Base-by-base conservation (phyloP, 2,888 invertebrate genomes). In the Mythimna lalbum region DNA sequence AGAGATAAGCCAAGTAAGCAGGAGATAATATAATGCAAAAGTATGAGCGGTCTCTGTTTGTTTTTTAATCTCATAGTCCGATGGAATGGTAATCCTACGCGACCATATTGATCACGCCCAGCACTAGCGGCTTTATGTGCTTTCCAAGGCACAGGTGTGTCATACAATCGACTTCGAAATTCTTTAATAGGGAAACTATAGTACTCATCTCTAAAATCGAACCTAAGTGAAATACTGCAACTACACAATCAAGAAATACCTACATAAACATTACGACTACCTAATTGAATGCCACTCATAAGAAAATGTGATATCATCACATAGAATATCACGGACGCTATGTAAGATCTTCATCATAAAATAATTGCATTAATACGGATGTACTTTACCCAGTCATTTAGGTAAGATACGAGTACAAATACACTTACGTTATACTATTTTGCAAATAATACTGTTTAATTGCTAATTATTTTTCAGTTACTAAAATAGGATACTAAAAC, bases 241-340 rank as follows among this genome's bases (percentile, higher is more conserved):
- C 21, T 14, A 21, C 23, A 56, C 14, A 52, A 33, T 17, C n/a
- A 19, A 53, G 12, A 27, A 57, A 52, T 65, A 65, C 9, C 12
- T 49, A 36, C 27, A 31, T 12, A 52, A 27, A 14, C 19, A 49
- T 43, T 56, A 43, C 14, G 31, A 53, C 39, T 49, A 6, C 14
- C n/a, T 53, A 1, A 70, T 39, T 53, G 9, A 59, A 49, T 49
- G 19, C 12, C 19, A 33, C 5, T 12, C 1, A 27, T n/a, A 55
- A 60, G 59, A 63, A 74, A 62, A 43, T 67, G 50, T 73, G 74
- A 75, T 69, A 63, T 76, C 76, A 76, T 74, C 63, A 62, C 61
- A 39, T 50, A 31, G n/a, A 70, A 63, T 14, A 56, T 39, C 31
- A 61, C 12, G 14, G 62, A 19, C 27, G 27, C 19, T 33, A 31